Percentiles rank a stretch among this genome's conserved stretches.
These are phyloP conservation scores for Apistogramma diplotaenia DNA, from an alignment of 2,113 vertebrate genomes.

Conservation along the genomic window DNA sequence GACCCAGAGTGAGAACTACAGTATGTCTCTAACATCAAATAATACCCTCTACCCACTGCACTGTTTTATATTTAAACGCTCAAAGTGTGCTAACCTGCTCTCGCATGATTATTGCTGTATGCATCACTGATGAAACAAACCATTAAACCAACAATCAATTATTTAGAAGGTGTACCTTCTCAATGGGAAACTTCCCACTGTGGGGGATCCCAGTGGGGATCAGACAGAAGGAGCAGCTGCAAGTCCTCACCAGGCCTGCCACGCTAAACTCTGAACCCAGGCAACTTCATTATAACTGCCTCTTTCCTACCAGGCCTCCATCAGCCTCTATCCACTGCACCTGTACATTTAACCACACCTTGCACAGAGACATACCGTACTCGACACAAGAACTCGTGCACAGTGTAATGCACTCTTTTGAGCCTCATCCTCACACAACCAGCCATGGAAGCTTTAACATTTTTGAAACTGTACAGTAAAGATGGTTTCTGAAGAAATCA, in stretches of 20 bases:
- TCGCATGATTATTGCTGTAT: slow-evolving; percentile 9
- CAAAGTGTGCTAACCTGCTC: not conserved
- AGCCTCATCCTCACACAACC: not conserved
- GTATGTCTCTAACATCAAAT: fast-evolving
- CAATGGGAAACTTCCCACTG: slow-evolving; percentile 70
- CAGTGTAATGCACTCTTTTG: not conserved
- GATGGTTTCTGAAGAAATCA: not conserved
- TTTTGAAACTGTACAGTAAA: not conserved
- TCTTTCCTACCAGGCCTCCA: slow-evolving; percentile 38
- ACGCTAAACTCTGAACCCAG: slow-evolving; percentile 1
- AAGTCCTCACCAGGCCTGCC: slow-evolving; percentile 43
- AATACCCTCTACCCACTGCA: not conserved
- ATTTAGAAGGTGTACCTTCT: slow-evolving; percentile 69
- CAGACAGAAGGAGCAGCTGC: slow-evolving; percentile 75
- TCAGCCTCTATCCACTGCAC: slow-evolving; percentile 9
- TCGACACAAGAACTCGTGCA: not conserved
- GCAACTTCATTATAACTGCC: slow-evolving; percentile 53
- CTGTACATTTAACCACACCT: not conserved
- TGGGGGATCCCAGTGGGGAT: slow-evolving; percentile 67
- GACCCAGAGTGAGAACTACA: not conserved
- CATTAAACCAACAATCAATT: slow-evolving; percentile 66
- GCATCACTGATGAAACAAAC: slow-evolving; percentile 52
- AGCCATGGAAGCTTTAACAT: not conserved
- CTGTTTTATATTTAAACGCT: not conserved
- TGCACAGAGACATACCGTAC: not conserved